These are phyloP conservation scores for Torymus aiolomorphi DNA, from an alignment of 2,888 invertebrate species.

Conservation along the genomic window DNA sequence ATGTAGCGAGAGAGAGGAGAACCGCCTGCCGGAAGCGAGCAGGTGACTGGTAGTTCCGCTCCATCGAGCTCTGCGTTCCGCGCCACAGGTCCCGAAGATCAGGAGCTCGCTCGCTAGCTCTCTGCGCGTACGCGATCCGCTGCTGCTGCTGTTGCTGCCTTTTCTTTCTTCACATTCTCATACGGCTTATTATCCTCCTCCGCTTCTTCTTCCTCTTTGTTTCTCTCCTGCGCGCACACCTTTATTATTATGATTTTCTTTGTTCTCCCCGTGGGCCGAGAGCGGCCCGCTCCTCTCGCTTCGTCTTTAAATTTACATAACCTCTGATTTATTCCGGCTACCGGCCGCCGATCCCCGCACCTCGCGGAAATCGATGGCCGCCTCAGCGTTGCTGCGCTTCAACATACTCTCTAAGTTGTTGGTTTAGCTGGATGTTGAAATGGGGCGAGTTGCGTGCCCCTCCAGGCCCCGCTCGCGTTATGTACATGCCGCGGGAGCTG, in stretches of 20 bases:
- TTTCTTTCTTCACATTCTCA: slow-evolving; percentile 45
- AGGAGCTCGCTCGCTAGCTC: slow-evolving; percentile 62
- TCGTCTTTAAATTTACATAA: slow-evolving; percentile 41
- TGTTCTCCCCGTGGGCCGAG: slow-evolving; percentile 32
- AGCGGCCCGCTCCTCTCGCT: neutral
- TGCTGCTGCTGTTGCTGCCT: neutral
- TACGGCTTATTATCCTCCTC: slow-evolving; percentile 59
- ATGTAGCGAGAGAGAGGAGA: slow-evolving; percentile 48
- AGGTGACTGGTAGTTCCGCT: slow-evolving; percentile 76
- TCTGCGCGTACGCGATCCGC: slow-evolving; percentile 20
- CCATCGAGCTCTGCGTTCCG: slow-evolving; percentile 74
- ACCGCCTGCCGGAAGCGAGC: slow-evolving; percentile 74
- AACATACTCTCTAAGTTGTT: slow-evolving; percentile 41
- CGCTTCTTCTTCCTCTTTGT: slow-evolving; percentile 46
- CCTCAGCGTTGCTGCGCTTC: slow-evolving; percentile 16
- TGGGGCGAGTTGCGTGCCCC: neutral
- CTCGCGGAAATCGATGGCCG: slow-evolving; percentile 38
- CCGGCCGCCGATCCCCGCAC: neutral
- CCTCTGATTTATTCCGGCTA: slow-evolving; percentile 45
- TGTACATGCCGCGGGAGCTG: neutral
- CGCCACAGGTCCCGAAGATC: slow-evolving; percentile 74
- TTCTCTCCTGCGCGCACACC: neutral
- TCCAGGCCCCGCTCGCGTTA: slow-evolving; percentile 2
- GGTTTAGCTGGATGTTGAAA: slow-evolving; percentile 26
- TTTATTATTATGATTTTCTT: slow-evolving; percentile 50